phyloP scores from a whole-genome alignment of 1,140 invertebrate genomes.

The Trichonephila clavata region DNA sequence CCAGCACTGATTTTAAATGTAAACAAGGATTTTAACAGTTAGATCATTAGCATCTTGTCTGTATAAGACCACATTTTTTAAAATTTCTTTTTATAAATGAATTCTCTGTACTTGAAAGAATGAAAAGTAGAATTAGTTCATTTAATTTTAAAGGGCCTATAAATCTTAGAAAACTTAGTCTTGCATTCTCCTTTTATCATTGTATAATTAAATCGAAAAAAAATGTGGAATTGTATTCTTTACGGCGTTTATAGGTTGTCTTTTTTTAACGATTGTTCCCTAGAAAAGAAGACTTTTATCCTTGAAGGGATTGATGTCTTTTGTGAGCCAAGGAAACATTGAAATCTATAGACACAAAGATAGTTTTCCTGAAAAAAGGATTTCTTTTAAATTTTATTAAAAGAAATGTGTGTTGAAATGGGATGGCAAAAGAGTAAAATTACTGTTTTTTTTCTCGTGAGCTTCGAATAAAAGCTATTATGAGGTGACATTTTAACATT shows the following conservation, averaged over 20 bases:
- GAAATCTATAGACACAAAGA: background rate
- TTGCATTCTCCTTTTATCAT: constrained; percentile 11
- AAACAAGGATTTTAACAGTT: background rate
- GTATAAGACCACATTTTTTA: background rate
- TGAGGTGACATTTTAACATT: no score
- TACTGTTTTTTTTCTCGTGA: no score
- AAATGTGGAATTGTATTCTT: no score
- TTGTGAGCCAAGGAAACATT: background rate
- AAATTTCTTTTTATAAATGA: background rate
- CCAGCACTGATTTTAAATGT: background rate
- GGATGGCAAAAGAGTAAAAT: no score
- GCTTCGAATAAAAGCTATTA: no score
- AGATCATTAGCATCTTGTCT: background rate
- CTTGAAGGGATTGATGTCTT: background rate
- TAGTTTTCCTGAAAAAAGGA: no score
- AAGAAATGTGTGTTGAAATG: no score
- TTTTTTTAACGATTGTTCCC: background rate
- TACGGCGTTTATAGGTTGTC: no score
- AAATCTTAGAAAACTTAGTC: background rate
- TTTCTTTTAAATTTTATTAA: no score
- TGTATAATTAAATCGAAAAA: background rate
- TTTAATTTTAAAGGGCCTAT: background rate
- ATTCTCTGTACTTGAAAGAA: background rate
- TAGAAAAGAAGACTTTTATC: background rate
- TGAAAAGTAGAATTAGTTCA: background rate